Base-by-base conservation (phyloP, 2,113 vertebrate species). In the Boleophthalmus pectinirostris region DNA sequence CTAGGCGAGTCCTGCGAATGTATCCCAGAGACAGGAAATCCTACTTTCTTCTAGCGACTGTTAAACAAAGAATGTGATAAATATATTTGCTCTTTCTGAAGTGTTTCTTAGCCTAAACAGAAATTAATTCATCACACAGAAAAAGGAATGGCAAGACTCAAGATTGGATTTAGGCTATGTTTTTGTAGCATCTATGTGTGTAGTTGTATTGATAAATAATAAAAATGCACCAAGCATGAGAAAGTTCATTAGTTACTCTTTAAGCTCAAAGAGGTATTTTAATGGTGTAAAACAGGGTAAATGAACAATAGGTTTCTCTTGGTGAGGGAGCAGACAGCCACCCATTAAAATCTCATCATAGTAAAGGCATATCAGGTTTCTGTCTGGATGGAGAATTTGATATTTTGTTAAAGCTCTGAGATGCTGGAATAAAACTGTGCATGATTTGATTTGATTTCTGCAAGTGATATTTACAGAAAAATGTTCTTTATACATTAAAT, bases 341-440 rank as follows among this genome's bases (percentile, higher is more conserved):
- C 67, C 75, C 82, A 88, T 87, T 89, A 90, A 90, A 87, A 75
- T 29, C 83, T 76, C 83, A 89, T 89, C 83, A 88, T 67, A 58
- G 75, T 78, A 79, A 43, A 61, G 45, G 24, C 53, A 46, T 64
- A 84, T 89, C 81, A 1, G 5, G 68, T 89, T 89, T 86, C 89
- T 72, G 71, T 64, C 75, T 75, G 86, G 14, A 66, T 71, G 60
- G 72, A 77, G 82, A 78, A 67, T 61, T 9, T 72, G 56, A 83
- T 66, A 63, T 87, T 78, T 79, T 46, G 72, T n/a, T 43, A 35
- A 71, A 75, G 58, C 73, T 63, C 8, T 21, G n/a, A 54, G 9
- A 53, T n/a, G 49, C 49, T 53, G 20, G 3, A 54, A 21, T 20
- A 54, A n/a, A 54, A 54, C 0, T 53, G 64, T 20, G 1, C 3